Evolutionary conservation across 2,888 invertebrate genomes (phyloP), one percentile per base, ranked within the genome.

Genomic region (Heliconius aoede): DNA sequence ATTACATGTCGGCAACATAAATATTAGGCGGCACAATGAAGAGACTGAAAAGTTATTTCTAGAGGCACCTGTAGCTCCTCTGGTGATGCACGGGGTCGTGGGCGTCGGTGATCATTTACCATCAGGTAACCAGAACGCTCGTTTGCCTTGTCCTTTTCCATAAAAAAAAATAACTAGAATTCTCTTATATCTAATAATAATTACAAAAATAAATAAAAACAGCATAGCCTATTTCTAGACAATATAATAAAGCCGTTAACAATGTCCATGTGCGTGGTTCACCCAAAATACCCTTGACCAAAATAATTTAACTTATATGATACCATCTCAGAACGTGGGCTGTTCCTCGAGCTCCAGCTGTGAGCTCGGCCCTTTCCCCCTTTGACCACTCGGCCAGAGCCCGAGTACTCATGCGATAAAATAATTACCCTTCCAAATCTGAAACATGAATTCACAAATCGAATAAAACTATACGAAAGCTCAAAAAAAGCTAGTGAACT

Each of bases 371-470:
- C 82, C 79, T 77, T 78, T 69, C 74, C 72, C 80, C 76, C 79
- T 80, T 65, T 77, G 78, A 81, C 82, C 78, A 80, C 76, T 87
- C 89, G 87, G 86, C 89, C 88, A 87, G 81, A 85, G 87, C 86
- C 84, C 85, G 87, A 84, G 86, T 86, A 86, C 90, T 90, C 94
- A 94, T 94, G 94, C 94, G 91, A 94, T 94, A 93, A 94, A 94
- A 94, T 93, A 94, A 94, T 94, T 93, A 94, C 92, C 89, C 89
- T 87, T 87, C 88, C 87, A 89, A 91, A 86, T 88, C 85, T 86
- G 85, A 80, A 85, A 85, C 88, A 89, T 84, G 85, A 86, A 86
- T 86, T 85, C 81, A 83, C 84, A 86, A 85, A 84, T 85, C 83
- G 84, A 85, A 87, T 72, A 77, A 78, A 76, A 78, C 73, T 78